Evolutionary conservation across 2,797 vertebrate species (phyloP).

Genomic region (Onychomys leucogaster): DNA sequence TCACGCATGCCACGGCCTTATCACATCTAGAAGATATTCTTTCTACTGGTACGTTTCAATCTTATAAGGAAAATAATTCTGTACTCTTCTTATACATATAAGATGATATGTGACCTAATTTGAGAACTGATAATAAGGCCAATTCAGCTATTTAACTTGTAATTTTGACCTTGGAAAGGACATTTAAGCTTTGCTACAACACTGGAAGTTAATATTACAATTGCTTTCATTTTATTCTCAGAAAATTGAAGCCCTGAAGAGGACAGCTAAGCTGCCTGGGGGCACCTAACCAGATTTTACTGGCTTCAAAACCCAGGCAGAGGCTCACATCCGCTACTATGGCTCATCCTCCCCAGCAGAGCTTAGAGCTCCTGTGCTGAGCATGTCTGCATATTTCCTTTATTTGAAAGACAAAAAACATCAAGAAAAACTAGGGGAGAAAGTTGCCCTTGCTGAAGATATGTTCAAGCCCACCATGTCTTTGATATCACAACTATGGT

Average conservation of each 20-base stretch:
- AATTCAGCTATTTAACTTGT: not conserved
- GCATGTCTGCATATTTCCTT: not conserved
- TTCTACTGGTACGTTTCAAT: not conserved
- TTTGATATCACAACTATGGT: no score
- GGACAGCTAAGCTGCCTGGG: not conserved
- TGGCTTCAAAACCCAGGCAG: not conserved
- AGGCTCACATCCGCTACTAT: not conserved
- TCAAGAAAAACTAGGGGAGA: not conserved
- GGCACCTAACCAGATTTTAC: fast-evolving
- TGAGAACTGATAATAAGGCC: not conserved
- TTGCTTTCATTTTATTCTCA: not conserved
- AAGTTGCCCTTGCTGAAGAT: not conserved
- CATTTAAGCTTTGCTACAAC: not conserved
- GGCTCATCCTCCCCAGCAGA: not conserved
- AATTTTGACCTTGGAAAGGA: not conserved
- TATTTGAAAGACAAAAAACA: not conserved
- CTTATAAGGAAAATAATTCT: not conserved
- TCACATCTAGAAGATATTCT: not conserved
- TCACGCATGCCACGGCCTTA: no score
- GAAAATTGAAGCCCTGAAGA: not conserved
- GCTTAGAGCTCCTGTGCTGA: not conserved
- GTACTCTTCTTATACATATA: not conserved
- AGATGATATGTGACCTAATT: not conserved
- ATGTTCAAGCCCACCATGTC: fast-evolving
- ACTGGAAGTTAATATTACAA: no score